phyloP scores from a whole-genome alignment of 2,888 invertebrate species.

The Clusia tigrina region DNA sequence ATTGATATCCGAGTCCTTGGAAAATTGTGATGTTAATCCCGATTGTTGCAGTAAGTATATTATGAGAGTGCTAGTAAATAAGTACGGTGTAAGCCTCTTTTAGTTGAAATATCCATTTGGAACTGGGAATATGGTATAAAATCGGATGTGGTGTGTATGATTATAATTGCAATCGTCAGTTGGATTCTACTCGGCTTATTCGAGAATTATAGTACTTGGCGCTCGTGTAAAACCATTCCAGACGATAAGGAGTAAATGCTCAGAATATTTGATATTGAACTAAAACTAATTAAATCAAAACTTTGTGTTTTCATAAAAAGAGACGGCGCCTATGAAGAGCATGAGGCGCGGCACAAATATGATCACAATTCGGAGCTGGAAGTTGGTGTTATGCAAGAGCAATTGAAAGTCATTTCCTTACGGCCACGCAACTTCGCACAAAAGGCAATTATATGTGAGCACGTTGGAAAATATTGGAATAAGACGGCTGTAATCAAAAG shows the following conservation, averaged over 20 bases:
- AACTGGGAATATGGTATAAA: not conserved
- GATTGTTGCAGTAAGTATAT: slow-evolving; percentile 47
- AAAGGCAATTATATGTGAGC: slow-evolving; percentile 27
- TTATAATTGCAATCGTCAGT: not conserved
- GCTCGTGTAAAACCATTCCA: not conserved
- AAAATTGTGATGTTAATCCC: slow-evolving; percentile 33
- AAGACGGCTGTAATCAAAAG: slow-evolving; percentile 25
- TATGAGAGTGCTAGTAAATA: not conserved
- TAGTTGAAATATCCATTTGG: not conserved
- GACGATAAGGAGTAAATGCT: slow-evolving; percentile 12
- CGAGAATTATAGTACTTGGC: not conserved
- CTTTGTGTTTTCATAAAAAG: too few relatives aligned
- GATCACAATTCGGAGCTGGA: slow-evolving; percentile 24
- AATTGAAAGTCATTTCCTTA: slow-evolving; percentile 22
- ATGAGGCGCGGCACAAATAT: slow-evolving; percentile 16
- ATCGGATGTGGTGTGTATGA: not conserved
- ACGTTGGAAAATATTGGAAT: slow-evolving; percentile 29
- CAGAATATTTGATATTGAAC: too few relatives aligned
- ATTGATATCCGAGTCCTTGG: slow-evolving; percentile 33
- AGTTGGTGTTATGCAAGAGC: too few relatives aligned
- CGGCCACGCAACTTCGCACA: slow-evolving; percentile 10
- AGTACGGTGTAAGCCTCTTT: not conserved
- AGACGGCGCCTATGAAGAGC: too few relatives aligned
- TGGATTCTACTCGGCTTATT: not conserved
- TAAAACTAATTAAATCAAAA: too few relatives aligned